Evolutionary conservation across 2,888 invertebrate species (phyloP).

Genomic region (Alentia gelatinosa): DNA sequence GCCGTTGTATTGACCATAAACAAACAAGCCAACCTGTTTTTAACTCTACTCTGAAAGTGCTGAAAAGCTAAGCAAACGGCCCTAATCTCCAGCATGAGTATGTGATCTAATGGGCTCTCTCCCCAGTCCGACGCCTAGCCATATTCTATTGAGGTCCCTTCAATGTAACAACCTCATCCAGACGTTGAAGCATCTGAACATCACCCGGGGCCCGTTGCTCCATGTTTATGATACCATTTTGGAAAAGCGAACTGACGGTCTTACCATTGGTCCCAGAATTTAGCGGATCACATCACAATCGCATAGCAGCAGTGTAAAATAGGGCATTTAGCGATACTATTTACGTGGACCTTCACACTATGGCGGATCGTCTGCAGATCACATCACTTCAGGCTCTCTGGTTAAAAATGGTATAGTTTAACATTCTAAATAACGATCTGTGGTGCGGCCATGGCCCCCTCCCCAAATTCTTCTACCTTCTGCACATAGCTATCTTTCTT

Average conservation of each 20-base stretch:
- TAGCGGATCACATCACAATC: background rate
- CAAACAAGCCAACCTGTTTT: background rate
- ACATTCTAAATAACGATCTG: background rate
- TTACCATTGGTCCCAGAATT: background rate
- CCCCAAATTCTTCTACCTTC: background rate
- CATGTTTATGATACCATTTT: background rate
- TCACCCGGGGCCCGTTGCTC: background rate
- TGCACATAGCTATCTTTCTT: background rate
- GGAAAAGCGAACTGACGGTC: background rate
- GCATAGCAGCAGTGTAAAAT: background rate
- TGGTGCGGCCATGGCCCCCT: too few relatives aligned
- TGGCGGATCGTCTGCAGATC: background rate
- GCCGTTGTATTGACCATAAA: background rate
- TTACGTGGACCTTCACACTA: background rate
- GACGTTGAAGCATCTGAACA: background rate
- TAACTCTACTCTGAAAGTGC: background rate
- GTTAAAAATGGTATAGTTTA: background rate
- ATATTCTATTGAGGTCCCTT: background rate
- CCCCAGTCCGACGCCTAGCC: background rate
- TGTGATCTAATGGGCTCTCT: background rate
- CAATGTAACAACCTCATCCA: background rate
- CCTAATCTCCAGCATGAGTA: background rate
- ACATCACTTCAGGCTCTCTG: background rate
- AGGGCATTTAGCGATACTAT: background rate
- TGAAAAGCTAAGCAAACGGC: background rate